phyloP scores from a whole-genome alignment of 2,113 vertebrate genomes.

The Oncorhynchus masou region DNA sequence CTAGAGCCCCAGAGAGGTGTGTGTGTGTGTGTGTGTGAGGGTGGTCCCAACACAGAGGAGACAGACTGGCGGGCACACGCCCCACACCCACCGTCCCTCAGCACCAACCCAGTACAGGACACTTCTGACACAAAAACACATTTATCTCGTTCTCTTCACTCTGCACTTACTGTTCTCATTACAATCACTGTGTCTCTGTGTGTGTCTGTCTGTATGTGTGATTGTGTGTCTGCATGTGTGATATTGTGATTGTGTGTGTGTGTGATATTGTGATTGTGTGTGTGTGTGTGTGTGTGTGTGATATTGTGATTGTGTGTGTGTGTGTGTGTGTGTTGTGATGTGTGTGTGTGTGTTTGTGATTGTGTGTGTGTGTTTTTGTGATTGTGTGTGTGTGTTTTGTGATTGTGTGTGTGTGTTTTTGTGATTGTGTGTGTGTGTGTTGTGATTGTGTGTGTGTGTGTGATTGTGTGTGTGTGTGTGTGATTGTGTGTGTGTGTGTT shows the following conservation, averaged over 20 bases:
- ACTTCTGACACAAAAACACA: background rate
- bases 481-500: too few species aligned
- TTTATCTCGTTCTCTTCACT: background rate
- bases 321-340: slow-evolving; percentile 37
- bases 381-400: too few species aligned
- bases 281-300: slow-evolving; percentile 21
- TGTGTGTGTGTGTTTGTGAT: too few species aligned
- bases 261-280: too few species aligned
- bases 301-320: too few species aligned
- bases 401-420: background rate
- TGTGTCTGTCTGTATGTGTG: background rate
- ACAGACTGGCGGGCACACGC: too few species aligned
- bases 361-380: too few species aligned
- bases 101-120: background rate
- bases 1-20: slow-evolving; percentile 48
- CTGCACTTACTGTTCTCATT: background rate
- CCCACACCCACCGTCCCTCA: too few species aligned
- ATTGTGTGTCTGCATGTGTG: background rate
- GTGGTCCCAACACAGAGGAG: too few species aligned
- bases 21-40: background rate
- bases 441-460: too few species aligned
- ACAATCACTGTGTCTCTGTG: background rate
- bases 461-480: too few species aligned
- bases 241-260: slow-evolving; percentile 10
- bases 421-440: background rate